Base-by-base conservation (phyloP, 2,888 invertebrate species). In the Eudasyphora cyanicolor region DNA sequence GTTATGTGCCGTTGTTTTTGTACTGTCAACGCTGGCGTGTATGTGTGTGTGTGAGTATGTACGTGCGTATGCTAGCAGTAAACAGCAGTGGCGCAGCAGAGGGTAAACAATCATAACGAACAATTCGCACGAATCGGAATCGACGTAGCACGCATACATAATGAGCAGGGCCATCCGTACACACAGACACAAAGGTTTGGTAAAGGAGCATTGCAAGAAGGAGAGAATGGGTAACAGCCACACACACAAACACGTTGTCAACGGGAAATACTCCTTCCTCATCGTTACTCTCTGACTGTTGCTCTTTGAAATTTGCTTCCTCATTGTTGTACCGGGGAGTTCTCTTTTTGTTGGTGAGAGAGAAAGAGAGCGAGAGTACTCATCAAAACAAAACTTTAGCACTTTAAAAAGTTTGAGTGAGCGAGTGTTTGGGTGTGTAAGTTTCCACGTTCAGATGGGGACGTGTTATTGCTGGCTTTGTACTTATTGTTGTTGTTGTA, bases 81-180 rank as follows among this genome's bases (percentile, higher is more conserved):
- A n/a, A n/a, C n/a, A 42, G 42, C 60, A 80, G 14, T 75, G 35
- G n/a, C n/a, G n/a, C 54, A 64, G 60, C 70, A 60, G 78, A 19
- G 60, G 73, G 76, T 78, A 79, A 81, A 84, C 81, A 81, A 84
- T 84, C 75, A 81, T 76, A 74, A 67, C 76, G 76, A 81, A 84
- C 81, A 84, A 84, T 85, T 82, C 84, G 84, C 85, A 90, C 90
- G 90, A 90, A 90, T 90, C 91, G 91, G 90, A 90, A 89, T 91
- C 90, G 89, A 91, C 90, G 88, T 88, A 87, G 87, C 86, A 88
- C 90, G 90, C 90, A 90, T 90, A 91, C 90, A 87, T 89, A 90
- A 90, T 90, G 89, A 91, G 90, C 82, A 51, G n/a, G n/a, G n/a
- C n/a, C n/a, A n/a, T n/a, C n/a, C n/a, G 29, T 35, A 21, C 14